Conservation (phyloP, 1,140 invertebrate species). For the Drosophila kanapiae region DNA sequence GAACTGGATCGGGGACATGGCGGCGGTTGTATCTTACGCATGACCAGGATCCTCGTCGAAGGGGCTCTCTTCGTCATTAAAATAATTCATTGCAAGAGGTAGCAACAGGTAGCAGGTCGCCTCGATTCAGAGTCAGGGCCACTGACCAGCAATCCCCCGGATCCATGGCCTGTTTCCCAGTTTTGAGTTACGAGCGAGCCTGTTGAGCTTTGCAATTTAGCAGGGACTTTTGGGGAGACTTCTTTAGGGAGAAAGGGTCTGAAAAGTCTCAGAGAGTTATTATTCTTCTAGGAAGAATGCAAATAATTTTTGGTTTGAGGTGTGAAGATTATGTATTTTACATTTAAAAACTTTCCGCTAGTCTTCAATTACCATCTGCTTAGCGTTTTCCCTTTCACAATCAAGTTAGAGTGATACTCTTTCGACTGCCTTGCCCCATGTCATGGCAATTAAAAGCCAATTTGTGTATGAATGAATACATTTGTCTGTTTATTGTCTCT, state of each 20-base stretch:
- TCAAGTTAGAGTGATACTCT: constrained; percentile 4
- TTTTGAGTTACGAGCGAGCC: constrained; percentile 64
- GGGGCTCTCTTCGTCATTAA: constrained; percentile 69
- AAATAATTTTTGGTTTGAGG: too few species aligned
- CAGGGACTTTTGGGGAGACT: neutral
- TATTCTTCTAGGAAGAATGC: too few species aligned
- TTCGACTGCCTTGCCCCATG: constrained; percentile 51
- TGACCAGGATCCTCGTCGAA: constrained; percentile 47
- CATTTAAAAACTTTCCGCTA: neutral
- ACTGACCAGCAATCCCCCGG: constrained; percentile 52
- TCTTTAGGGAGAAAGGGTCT: constrained; percentile 12
- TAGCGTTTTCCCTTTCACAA: constrained; percentile 57
- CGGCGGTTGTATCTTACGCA: constrained; percentile 62
- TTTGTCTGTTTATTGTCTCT: constrained; percentile 70
- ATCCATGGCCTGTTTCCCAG: constrained; percentile 19
- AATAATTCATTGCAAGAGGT: constrained; percentile 75
- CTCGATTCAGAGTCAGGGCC: constrained; percentile 31
- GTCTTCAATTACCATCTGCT: constrained; percentile 13
- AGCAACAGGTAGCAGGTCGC: constrained; percentile 71
- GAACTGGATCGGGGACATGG: constrained; percentile 45
- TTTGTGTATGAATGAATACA: constrained; percentile 72
- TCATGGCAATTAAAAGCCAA: constrained; percentile 73
- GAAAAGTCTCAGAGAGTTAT: too few species aligned
- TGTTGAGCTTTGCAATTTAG: constrained; percentile 52
- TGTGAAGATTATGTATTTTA: neutral